These are phyloP conservation scores for Vidua chalybeata DNA, from an alignment of 2,113 vertebrate genomes.

Conservation along the genomic window DNA sequence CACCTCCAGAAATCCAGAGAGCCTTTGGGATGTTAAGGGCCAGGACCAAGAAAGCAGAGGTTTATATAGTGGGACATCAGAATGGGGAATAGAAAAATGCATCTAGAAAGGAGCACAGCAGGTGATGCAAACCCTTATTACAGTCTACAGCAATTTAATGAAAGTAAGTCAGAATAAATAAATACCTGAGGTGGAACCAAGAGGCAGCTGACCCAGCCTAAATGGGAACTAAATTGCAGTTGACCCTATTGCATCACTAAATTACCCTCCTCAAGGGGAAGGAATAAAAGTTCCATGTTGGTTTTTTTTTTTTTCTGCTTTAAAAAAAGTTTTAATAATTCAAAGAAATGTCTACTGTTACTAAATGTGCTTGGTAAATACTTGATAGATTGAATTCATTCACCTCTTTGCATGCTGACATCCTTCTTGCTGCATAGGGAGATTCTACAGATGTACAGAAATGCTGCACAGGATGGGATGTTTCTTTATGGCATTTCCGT, in stretches of 20 bases:
- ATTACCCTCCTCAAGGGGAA: conserved; percentile 43
- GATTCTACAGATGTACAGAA: conserved; percentile 66
- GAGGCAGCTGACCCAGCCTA: not conserved
- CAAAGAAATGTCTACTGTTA: conserved; percentile 55
- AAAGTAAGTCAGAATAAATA: not conserved
- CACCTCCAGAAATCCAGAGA: not conserved
- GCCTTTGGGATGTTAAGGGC: not conserved
- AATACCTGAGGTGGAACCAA: not conserved
- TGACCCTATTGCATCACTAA: conserved; percentile 44
- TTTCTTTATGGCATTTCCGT: conserved; percentile 76
- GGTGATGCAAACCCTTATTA: not conserved
- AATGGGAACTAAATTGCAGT: not conserved
- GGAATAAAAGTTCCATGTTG: not conserved
- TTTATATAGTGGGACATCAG: not conserved
- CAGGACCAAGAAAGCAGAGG: not conserved
- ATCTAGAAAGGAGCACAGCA: not conserved
- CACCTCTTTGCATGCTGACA: conserved; percentile 32
- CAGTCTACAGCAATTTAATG: not conserved
- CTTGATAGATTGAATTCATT: conserved; percentile 54
- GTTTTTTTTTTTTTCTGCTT: not conserved
- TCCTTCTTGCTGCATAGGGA: conserved; percentile 55
- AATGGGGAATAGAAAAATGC: not conserved
- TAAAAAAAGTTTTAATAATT: conserved; percentile 56
- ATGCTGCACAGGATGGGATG: conserved; percentile 57
- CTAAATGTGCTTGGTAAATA: conserved; percentile 46